A percentile compares a stretch with the other conserved stretches of the same genome.
phyloP scores from a whole-genome alignment of 2,797 vertebrate genomes.

The Nasua narica region DNA sequence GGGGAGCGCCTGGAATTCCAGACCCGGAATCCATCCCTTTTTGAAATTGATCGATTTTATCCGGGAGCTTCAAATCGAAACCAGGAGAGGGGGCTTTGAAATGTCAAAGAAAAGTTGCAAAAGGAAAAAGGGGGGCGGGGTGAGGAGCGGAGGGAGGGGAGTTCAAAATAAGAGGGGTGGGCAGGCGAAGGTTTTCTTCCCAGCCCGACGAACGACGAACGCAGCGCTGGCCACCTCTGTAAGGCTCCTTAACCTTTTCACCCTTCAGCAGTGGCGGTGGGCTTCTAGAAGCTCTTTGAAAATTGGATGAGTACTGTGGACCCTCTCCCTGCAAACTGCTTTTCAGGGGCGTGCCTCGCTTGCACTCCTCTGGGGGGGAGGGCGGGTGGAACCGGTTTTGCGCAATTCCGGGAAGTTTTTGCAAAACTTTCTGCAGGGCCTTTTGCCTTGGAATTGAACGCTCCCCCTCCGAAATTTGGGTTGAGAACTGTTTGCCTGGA shows the following conservation, averaged over 20 bases:
- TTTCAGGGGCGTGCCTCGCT: not conserved
- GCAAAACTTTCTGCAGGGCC: not conserved
- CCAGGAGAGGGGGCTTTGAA: conserved; percentile 70
- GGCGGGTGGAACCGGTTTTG: not conserved
- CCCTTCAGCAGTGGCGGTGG: not conserved
- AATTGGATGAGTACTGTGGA: not conserved
- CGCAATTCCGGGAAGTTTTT: not conserved
- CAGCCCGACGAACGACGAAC: not conserved
- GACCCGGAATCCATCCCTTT: not conserved
- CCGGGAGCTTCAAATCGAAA: conserved; percentile 71
- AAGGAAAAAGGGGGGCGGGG: conserved; percentile 13
- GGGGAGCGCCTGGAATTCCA: not conserved
- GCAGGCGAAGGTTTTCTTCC: not conserved
- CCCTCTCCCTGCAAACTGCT: not conserved
- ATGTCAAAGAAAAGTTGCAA: conserved; percentile 61
- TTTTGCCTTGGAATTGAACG: not conserved
- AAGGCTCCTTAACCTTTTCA: not conserved
- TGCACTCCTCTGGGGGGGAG: not conserved
- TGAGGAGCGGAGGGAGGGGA: not conserved
- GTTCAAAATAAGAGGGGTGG: not conserved
- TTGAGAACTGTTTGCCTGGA: not conserved
- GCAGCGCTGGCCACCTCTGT: not conserved
- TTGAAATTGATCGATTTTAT: conserved; percentile 71
- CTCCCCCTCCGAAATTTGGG: not conserved
- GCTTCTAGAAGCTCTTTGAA: not conserved